Evolutionary conservation across 2,888 invertebrate species (phyloP), one percentile per base, ranked within the genome.

Genomic region (Plemyria rubiginata): DNA sequence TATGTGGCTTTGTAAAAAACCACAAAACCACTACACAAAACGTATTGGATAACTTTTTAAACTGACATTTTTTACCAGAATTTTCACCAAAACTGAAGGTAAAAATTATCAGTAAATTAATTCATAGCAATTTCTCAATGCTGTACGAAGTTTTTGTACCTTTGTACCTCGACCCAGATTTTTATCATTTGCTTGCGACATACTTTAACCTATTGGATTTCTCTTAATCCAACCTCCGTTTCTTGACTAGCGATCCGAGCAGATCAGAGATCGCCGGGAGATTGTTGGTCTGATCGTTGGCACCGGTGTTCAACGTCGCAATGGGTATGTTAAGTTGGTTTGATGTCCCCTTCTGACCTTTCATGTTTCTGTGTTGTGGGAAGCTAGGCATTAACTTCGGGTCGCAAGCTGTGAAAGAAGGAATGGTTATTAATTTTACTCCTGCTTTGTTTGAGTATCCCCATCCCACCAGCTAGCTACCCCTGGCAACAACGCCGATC

Each of bases 351-450:
- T 90, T 90, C 67, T 86, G 90, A 0, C 93, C 93, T 73, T 94
- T 96, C 93, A 97, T 95, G 84, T 98, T 98, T 73, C 99, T 95
- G 82, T 99, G 98, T 81, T 99, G 99, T 0, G 99, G 99, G 84
- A 99, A 99, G 71, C 98, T 98, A 0, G 99, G 99, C 99, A 99
- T 99, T 81, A 99, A 90, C 79, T 98, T 98, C 2, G 99, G 98
- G 85, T 99, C 98, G 86, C 99, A 99, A 0, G 99, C 98, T 98
- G 86, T 8, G 8, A 36, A 55, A 45, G 12, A 53, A 48, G 45
- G 13, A 32, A 29, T 43, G 0, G 16, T 43, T 8, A 43, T 15
- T 8, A 43, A 4, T 43, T 2, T 32, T 32, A 7, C 32, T 5
- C 32, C 8, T 0, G 7, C 32, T 32, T 8, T 32, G 6, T 32